phyloP scores from a whole-genome alignment of 2,113 vertebrate genomes.

The sheep (Ovis aries) region DNA sequence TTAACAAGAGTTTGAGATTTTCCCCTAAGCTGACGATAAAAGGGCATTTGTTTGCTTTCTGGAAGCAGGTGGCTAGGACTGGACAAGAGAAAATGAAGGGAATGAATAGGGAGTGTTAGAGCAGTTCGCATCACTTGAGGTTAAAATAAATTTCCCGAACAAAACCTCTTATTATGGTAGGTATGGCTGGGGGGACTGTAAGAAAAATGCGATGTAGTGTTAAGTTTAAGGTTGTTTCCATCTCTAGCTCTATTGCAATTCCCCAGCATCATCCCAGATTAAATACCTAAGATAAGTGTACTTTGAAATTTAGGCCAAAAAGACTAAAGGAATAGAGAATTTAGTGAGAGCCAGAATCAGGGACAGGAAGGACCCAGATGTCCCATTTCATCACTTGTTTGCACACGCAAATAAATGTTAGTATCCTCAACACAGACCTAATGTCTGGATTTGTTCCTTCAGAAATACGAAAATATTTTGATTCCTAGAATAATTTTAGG shows the following conservation, averaged over 20 bases:
- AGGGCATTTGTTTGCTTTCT: background rate
- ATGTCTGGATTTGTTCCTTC: background rate
- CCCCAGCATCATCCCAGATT: background rate
- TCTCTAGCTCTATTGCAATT: background rate
- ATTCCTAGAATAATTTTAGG: background rate
- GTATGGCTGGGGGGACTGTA: background rate
- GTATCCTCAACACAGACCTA: background rate
- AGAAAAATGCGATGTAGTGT: background rate
- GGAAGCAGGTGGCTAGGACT: background rate
- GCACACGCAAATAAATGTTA: background rate
- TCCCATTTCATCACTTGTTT: background rate
- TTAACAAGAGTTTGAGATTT: background rate
- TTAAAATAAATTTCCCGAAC: background rate
- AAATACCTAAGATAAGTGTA: background rate
- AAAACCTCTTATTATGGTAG: background rate
- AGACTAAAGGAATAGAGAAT: background rate
- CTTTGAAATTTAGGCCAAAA: background rate
- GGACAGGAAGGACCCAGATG: background rate
- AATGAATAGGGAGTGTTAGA: background rate
- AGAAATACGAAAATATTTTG: background rate
- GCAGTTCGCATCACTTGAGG: background rate
- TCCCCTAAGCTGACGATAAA: background rate
- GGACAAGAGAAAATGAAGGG: background rate
- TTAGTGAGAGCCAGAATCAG: background rate
- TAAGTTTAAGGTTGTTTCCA: background rate